Evolutionary conservation across 2,113 vertebrate species (phyloP), one percentile per base, ranked within the genome.

Genomic region (Rhodinocichla rosea): DNA sequence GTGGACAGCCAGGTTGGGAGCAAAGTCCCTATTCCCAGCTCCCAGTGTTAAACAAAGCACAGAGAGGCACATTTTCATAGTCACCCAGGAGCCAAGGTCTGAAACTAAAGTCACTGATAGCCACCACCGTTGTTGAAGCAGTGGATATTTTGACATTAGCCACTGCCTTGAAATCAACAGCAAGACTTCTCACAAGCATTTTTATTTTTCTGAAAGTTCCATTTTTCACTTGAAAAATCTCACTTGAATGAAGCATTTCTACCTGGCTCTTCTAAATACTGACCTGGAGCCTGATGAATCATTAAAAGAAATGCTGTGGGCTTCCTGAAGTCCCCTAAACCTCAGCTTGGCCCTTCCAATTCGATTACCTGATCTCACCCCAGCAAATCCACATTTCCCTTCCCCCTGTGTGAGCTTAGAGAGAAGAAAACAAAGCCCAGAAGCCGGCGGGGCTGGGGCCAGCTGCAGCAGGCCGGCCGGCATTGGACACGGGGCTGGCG

Each of bases 401-500:
- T 11, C 24, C 24, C 9, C 9, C 19, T 0, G 0, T 32, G 39
- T 23, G 60, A 88, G 64, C 40, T 65, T 22, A 33, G 68, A 65
- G 79, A 80, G 30, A 50, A 59, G 92, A 83, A 93, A 93, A 93
- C 90, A 86, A 63, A 67, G 15, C 53, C 23, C 92, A 88, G 94
- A 74, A 90, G 92, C 63, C 0, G 45, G 60, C 3, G 39, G 74
- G 62, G 73, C 88, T 0, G 3, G 44, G 90, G 53, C 95, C 95
- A 83, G 94, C 94, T 92, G 94, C 68, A 1, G 52, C 44, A 17
- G 87, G 87, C 45, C 6, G 4, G 89, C 68, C 84, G 19, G 93
- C 89, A 69, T 93, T 96, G 93, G 90, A 82, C 28, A 49, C 79
- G 2, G 90, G 42, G 76, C 92, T 97, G 96, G 95, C 96, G 1